Evolutionary conservation across 2,888 invertebrate genomes (phyloP), one percentile per base, ranked within the genome.

Genomic region (Homarus gammarus): DNA sequence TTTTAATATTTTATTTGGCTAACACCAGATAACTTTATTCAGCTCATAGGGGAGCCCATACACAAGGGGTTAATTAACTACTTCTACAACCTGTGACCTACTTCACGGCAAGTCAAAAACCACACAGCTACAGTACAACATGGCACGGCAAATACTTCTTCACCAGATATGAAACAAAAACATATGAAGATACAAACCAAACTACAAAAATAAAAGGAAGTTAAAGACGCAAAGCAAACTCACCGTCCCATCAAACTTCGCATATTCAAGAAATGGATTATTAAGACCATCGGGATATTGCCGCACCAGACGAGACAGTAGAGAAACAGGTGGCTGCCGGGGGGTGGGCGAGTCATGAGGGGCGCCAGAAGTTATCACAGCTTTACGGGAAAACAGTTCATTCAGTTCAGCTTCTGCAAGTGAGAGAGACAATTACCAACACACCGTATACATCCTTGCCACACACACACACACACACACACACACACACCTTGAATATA

Each of bases 261-360:
- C 97, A 95, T 96, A 99, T 93, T 97, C 97, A 91, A 97, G 95
- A 94, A 97, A 99, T 83, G 98, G 97, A 94, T 98, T 97, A 93
- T 96, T 94, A 51, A 78, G 40, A 51, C 87, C 85, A 27, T 90
- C 87, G 40, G 89, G 86, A 56, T 96, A 96, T 93, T 96, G 96
- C 92, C 96, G 95, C 75, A 99, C 94, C 92, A 97, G 96, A 93
- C 96, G 95, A 0, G 97, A 95, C 73, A 99, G 94, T 90, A 96
- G 94, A 40, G 98, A 91, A 44, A 75, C 78, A 33, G 87, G 77
- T 36, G 84, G 33, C 27, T 64, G 77, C 31, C 38, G 75, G n/a
- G 64, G 36, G 31, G 36, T 15, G 10, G 82, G 64, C 36, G 61
- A 61, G 77, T 77, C 83, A 10, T 36, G 68, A 36, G n/a, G 15